These are phyloP conservation scores for Heliconius sara DNA, from an alignment of 2,888 invertebrate genomes.

Conservation along the genomic window DNA sequence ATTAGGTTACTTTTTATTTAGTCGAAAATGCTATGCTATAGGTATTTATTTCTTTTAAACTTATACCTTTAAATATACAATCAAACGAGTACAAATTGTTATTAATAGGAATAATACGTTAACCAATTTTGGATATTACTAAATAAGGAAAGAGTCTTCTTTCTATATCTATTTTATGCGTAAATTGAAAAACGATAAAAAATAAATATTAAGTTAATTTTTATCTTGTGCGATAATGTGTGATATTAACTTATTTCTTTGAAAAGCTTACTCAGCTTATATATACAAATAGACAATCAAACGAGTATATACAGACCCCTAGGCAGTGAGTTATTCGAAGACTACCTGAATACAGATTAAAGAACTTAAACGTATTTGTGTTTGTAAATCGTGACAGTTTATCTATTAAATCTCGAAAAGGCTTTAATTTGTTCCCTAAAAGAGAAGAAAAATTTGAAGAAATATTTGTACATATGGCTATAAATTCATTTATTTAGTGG, in stretches of 20 bases:
- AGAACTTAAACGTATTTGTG: slow-evolving; percentile 23
- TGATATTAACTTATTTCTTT: background rate
- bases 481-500: no score
- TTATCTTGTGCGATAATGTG: background rate
- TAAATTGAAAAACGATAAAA: no score
- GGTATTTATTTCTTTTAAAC: no score
- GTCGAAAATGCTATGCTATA: no score
- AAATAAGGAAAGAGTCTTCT: no score
- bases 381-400: slow-evolving; percentile 24
- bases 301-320: slow-evolving; percentile 38
- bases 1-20: no score
- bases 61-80: no score
- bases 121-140: no score
- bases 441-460: background rate
- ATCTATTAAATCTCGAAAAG: slow-evolving; percentile 3
- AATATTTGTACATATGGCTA: no score
- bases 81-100: no score
- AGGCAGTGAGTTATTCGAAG: slow-evolving; percentile 32
- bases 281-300: slow-evolving; percentile 43
- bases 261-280: slow-evolving; percentile 50
- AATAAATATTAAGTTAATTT: background rate
- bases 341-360: slow-evolving; percentile 40
- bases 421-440: slow-evolving; percentile 8
- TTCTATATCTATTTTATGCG: no score
- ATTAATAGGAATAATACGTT: no score